These are phyloP conservation scores for Pogoniulus pusillus DNA, from an alignment of 2,797 vertebrate species.

Conservation along the genomic window DNA sequence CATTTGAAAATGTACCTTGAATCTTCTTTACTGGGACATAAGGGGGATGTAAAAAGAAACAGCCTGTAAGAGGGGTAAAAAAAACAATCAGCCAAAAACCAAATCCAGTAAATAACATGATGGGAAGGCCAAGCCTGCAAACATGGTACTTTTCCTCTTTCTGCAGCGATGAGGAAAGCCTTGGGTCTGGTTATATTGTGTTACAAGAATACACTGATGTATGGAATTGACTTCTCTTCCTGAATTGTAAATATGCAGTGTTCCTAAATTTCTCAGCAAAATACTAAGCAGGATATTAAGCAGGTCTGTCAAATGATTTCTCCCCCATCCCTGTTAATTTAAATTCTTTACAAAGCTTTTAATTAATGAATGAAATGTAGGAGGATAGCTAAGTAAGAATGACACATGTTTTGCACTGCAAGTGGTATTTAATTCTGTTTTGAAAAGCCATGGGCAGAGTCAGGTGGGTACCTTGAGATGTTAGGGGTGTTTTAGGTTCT, in stretches of 20 bases:
- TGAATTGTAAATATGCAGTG: slow-evolving; percentile 27
- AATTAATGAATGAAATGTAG: slow-evolving; percentile 72
- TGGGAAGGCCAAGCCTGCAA: slow-evolving; percentile 7
- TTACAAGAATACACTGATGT: not conserved
- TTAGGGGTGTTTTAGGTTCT: not conserved
- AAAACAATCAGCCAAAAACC: not conserved
- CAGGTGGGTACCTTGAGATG: not conserved
- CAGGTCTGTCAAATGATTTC: slow-evolving; percentile 59
- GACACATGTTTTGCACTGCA: slow-evolving; percentile 18
- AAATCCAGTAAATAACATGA: not conserved
- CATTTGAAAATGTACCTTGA: not conserved
- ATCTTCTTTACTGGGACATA: not conserved
- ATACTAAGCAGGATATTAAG: slow-evolving; percentile 53
- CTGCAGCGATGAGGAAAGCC: not conserved
- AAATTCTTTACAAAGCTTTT: slow-evolving; percentile 67
- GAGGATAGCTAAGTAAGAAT: slow-evolving; percentile 59
- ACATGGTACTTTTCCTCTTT: not conserved
- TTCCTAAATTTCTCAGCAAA: slow-evolving; percentile 66
- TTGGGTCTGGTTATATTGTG: not conserved
- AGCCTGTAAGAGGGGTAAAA: not conserved
- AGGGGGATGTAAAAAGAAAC: not conserved
- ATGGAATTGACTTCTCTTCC: slow-evolving; percentile 24
- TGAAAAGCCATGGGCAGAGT: slow-evolving; percentile 15
- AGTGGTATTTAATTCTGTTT: slow-evolving; percentile 46
- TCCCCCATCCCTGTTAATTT: slow-evolving; percentile 51